These are phyloP conservation scores for Neotragus pygmaeus DNA, from an alignment of 2,113 vertebrate species.

Conservation along the genomic window DNA sequence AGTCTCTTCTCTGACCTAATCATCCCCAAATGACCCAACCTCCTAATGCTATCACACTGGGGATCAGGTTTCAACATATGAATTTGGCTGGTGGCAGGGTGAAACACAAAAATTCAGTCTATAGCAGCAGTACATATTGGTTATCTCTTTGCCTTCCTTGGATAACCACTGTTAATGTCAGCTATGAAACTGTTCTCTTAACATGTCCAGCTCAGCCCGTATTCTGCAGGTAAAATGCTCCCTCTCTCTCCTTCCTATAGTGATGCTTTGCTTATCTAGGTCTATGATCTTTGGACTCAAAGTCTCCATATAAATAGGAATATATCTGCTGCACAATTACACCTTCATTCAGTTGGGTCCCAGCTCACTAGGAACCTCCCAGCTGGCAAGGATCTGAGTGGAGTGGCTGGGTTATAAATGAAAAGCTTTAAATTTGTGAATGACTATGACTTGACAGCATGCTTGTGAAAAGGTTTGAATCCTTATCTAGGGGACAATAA, in stretches of 20 bases:
- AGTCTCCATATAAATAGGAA: neutral
- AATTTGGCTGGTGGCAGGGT: neutral
- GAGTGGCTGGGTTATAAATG: neutral
- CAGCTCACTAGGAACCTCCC: neutral
- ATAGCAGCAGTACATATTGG: neutral
- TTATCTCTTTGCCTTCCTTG: constrained; percentile 14
- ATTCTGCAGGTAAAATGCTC: neutral
- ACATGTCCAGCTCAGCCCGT: neutral
- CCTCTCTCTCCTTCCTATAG: neutral
- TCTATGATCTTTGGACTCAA: neutral
- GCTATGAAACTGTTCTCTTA: neutral
- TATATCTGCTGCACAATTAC: neutral
- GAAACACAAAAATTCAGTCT: neutral
- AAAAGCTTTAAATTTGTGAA: neutral
- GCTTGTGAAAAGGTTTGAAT: neutral
- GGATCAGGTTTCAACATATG: neutral
- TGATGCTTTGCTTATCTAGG: neutral
- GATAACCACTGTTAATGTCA: neutral
- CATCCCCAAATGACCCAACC: neutral
- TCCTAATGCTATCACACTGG: neutral
- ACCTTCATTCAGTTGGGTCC: neutral
- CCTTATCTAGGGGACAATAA: neutral
- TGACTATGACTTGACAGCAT: neutral
- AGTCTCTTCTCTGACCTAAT: neutral
- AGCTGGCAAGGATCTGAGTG: neutral